Percentiles rank a stretch among this genome's conserved stretches.
phyloP scores from a whole-genome alignment of 2,888 invertebrate species.

The Yponomeuta cagnagella region DNA sequence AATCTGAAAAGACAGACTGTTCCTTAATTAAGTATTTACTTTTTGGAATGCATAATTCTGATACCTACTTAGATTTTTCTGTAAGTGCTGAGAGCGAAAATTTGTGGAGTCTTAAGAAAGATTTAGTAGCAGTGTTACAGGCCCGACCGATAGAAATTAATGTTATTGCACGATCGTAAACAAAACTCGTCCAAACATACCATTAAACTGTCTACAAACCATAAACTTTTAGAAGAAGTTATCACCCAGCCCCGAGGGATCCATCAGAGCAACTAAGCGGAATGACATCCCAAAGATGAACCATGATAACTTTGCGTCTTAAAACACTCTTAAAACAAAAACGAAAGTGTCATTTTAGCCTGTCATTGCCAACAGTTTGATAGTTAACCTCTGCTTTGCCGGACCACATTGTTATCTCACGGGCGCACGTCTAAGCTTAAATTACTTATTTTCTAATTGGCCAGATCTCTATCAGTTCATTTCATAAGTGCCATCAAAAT shows the following conservation, averaged over 20 bases:
- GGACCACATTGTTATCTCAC: slow-evolving; percentile 10
- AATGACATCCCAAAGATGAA: neutral
- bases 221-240: slow-evolving; percentile 6
- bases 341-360: neutral
- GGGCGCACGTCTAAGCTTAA: slow-evolving; percentile 33
- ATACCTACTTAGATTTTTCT: neutral
- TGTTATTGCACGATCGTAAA: slow-evolving; percentile 2
- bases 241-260: slow-evolving; percentile 14
- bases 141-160: neutral
- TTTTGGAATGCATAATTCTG: no score
- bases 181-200: slow-evolving; percentile 9
- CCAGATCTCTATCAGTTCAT: slow-evolving; percentile 53
- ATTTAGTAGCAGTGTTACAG: neutral
- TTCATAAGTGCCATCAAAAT: slow-evolving; percentile 59
- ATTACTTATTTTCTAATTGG: slow-evolving; percentile 66
- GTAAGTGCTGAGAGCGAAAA: neutral
- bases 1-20: no score
- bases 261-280: neutral
- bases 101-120: neutral
- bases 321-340: neutral
- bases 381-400: neutral
- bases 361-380: neutral
- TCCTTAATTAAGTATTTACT: no score
- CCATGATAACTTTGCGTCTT: neutral
- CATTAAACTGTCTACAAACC: slow-evolving; percentile 8